Evolutionary conservation across 1,140 invertebrate species (phyloP).

Genomic region (Camponotus floridanus): DNA sequence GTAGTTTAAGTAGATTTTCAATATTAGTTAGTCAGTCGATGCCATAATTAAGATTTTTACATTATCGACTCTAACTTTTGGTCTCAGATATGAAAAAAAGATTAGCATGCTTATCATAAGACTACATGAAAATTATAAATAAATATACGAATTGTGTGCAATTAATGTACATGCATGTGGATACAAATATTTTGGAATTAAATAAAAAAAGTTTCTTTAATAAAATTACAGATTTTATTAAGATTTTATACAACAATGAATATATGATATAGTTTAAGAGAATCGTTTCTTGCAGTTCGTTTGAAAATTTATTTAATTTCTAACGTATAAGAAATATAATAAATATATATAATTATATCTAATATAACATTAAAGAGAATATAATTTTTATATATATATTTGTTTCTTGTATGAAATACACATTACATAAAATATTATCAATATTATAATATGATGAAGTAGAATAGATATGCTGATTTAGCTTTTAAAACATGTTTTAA

Average conservation of each 20-base stretch:
- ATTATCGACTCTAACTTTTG: slow-evolving; percentile 37
- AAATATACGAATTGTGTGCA: neutral
- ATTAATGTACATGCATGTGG: slow-evolving; percentile 10
- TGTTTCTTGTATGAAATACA: neutral
- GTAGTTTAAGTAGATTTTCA: neutral
- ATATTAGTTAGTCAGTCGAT: slow-evolving; percentile 30
- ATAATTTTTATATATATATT: slow-evolving; percentile 15
- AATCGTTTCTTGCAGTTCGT: neutral
- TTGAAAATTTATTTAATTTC: too few species aligned
- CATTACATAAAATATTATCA: neutral
- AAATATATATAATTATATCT: neutral
- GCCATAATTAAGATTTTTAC: slow-evolving; percentile 39
- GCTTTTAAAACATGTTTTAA: neutral
- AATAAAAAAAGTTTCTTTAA: neutral
- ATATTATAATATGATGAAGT: neutral
- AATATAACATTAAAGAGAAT: neutral
- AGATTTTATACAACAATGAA: neutral
- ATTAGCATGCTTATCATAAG: neutral
- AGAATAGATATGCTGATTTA: neutral
- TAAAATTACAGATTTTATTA: neutral
- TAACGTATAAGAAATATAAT: neutral
- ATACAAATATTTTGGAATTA: neutral
- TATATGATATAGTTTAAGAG: neutral
- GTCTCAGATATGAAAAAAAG: neutral
- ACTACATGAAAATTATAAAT: slow-evolving; percentile 5